These are phyloP conservation scores for Semnopithecus entellus DNA, from an alignment of 2,113 vertebrate genomes.

Conservation along the genomic window DNA sequence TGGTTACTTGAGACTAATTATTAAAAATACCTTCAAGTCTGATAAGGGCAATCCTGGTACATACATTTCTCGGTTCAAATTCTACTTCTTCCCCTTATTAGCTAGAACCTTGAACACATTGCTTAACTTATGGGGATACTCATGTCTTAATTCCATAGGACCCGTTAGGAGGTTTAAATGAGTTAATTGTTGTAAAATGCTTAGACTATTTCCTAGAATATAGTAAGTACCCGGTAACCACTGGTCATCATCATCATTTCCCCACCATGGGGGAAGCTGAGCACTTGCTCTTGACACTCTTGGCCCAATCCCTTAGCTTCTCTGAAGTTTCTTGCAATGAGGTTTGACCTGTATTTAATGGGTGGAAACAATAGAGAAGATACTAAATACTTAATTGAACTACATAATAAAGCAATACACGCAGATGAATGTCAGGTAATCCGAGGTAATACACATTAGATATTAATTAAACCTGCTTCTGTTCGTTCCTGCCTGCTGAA, in stretches of 20 bases:
- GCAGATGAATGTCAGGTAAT: constrained; percentile 45
- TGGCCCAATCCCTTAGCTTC: no score
- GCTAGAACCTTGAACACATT: neutral
- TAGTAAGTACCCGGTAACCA: neutral
- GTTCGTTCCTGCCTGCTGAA: constrained; percentile 33
- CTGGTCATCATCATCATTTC: neutral
- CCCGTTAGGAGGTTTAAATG: neutral
- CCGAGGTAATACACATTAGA: constrained; percentile 17
- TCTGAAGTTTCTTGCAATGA: neutral
- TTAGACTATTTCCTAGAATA: neutral
- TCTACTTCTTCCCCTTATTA: neutral
- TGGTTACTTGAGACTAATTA: neutral
- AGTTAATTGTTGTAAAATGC: neutral
- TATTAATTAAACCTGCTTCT: neutral
- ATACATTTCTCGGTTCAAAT: neutral
- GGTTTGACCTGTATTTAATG: constrained; percentile 26
- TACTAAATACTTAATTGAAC: constrained; percentile 36
- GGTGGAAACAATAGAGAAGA: neutral
- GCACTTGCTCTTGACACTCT: neutral
- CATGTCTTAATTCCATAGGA: neutral
- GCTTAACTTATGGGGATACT: neutral
- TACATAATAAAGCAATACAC: constrained; percentile 30
- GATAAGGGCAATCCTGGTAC: neutral
- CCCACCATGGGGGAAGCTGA: neutral
- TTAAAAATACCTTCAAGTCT: constrained; percentile 10